A percentile compares a stretch with the other conserved stretches of the same genome.
Evolutionary conservation across 2,888 invertebrate species (phyloP).

Genomic region (Acanthosepion pharaonis): DNA sequence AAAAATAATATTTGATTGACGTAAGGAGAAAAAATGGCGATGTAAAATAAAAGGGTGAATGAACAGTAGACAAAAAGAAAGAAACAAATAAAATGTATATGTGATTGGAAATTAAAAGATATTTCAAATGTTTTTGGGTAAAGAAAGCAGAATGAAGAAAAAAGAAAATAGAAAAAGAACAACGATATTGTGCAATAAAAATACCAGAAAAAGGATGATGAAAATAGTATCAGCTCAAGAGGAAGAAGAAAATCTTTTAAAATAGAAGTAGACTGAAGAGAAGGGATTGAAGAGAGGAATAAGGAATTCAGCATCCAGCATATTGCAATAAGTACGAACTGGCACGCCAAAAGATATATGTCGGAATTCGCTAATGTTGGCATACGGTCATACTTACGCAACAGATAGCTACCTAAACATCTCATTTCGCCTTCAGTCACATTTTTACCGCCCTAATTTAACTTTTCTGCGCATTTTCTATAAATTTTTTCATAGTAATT

Average conservation of each 20-base stretch:
- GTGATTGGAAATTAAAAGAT: neutral
- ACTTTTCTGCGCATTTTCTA: no score
- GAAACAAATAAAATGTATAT: neutral
- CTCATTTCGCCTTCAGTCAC: no score
- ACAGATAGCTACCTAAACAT: no score
- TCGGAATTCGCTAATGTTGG: no score
- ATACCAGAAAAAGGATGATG: neutral
- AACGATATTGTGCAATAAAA: neutral
- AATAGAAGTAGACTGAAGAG: neutral
- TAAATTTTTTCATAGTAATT: no score
- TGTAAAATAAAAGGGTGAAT: neutral
- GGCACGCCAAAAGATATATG: neutral
- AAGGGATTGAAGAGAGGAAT: neutral
- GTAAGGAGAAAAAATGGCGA: neutral
- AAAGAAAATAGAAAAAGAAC: neutral
- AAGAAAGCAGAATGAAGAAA: no score
- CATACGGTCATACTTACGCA: no score
- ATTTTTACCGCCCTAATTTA: no score
- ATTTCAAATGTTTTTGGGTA: neutral
- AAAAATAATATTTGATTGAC: conserved; percentile 21
- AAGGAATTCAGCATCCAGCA: neutral
- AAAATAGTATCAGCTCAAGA: neutral
- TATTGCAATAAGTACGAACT: neutral
- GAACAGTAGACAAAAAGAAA: neutral
- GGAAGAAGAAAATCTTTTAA: neutral